Percentiles rank a stretch among this genome's conserved stretches.
These are phyloP conservation scores for Polypedilum vanderplanki DNA, from an alignment of 1,140 invertebrate genomes.

Conservation along the genomic window DNA sequence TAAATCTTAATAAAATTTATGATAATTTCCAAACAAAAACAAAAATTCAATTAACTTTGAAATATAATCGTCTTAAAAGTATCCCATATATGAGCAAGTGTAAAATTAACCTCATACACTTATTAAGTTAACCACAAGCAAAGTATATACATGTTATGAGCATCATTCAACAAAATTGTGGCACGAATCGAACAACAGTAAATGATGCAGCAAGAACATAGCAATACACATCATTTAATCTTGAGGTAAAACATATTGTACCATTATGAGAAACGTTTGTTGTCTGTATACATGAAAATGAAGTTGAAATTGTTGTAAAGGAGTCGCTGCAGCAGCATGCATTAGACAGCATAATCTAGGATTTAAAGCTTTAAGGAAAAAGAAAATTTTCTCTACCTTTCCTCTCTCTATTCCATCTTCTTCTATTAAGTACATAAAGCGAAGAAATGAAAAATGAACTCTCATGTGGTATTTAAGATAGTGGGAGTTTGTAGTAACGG, in stretches of 20 bases:
- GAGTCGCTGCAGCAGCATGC: neutral
- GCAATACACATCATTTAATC: neutral
- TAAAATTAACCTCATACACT: no score
- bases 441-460: conserved; percentile 19
- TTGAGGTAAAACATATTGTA: neutral
- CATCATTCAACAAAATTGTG: neutral
- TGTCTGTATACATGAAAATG: neutral
- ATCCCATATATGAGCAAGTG: no score
- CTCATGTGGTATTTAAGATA: conserved; percentile 17
- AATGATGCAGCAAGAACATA: neutral
- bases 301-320: neutral
- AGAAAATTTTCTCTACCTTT: neutral
- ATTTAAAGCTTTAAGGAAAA: neutral
- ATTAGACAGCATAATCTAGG: neutral
- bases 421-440: neutral
- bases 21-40: no score
- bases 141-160: no score
- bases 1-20: no score
- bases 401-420: neutral
- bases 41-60: no score
- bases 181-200: neutral
- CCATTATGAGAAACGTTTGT: neutral
- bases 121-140: no score
- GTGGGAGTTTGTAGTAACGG: neutral
- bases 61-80: no score